Base-by-base conservation (phyloP, 2,888 invertebrate species). In the Quadroppia sp. region DNA sequence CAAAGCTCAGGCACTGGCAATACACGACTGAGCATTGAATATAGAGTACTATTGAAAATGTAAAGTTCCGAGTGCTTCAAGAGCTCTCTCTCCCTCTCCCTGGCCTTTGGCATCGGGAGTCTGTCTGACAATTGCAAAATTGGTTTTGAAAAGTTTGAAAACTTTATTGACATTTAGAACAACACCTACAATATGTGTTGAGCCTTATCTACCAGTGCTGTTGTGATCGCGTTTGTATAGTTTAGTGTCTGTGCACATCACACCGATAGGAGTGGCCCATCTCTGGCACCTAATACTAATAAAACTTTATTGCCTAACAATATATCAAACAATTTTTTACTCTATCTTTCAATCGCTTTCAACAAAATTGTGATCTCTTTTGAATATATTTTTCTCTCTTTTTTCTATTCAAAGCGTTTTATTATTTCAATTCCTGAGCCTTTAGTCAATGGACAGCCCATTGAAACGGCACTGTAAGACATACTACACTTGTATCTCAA, bases 141-240 rank as follows among this genome's bases (percentile, higher is more conserved):
- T 53, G 53, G 45, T 45, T 53, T 53, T 53, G 53, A 53, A 53
- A 53, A 53, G 53, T 53, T 53, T 28, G 28, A 20, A 53, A 53
- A 53, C 53, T 53, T 53, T 53, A 53, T 53, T 53, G 53, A 53
- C 53, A 53, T 53, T 53, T 53, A 28, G 53, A 53, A 53, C 53
- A 53, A 53, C 53, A 53, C 53, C 53, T 53, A 53, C 53, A 25
- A 53, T 53, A 28, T 25, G 23, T 23, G 23, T 53, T 53, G 28
- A 23, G 23, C 53, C 45, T 17, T 15, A 36, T 36, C 36, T 36
- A 36, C 36, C 45, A 15, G 17, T 45, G 45, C 45, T 45, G 45
- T 45, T 45, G 45, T 17, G 11, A 13, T 36, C 9, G 6, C 4
- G 9, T 36, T 4, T n/a, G n/a, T n/a, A 9, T 36, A 36, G 45